These are phyloP conservation scores for Recurvirostra avosetta DNA, from an alignment of 2,113 vertebrate species.

Conservation along the genomic window DNA sequence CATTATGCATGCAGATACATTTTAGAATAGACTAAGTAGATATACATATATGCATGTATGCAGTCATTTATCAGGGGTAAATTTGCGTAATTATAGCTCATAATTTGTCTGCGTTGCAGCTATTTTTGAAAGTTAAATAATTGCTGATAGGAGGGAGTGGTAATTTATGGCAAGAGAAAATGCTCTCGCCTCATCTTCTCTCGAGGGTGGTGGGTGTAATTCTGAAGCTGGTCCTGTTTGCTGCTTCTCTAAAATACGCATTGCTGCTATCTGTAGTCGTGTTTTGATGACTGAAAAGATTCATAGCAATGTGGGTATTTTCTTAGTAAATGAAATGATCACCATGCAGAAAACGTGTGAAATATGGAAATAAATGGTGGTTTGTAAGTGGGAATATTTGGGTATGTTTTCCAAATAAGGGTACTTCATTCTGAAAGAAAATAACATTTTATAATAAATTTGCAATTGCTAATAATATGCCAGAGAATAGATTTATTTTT, in stretches of 20 bases:
- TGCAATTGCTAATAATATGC: background rate
- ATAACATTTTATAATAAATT: background rate
- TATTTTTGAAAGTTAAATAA: conserved; percentile 59
- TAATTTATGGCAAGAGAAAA: conserved; percentile 34
- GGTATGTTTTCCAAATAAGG: background rate
- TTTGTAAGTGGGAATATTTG: background rate
- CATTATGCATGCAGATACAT: background rate
- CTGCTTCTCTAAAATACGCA: conserved; percentile 23
- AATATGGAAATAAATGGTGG: background rate
- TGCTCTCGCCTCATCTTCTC: background rate
- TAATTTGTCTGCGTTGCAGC: conserved; percentile 3
- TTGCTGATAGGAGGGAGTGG: conserved; percentile 21
- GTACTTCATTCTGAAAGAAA: background rate
- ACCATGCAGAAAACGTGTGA: background rate
- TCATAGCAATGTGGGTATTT: background rate
- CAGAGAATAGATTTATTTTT: background rate
- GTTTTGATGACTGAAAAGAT: background rate
- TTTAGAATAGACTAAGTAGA: background rate
- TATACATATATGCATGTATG: background rate
- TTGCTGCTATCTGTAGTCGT: background rate
- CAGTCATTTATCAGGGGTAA: background rate
- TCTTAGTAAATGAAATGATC: background rate
- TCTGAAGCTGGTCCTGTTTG: conserved; percentile 44
- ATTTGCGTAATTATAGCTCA: background rate
- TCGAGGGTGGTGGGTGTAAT: conserved; percentile 34